phyloP scores from a whole-genome alignment of 2,797 vertebrate genomes.

The Rhinella marina region DNA sequence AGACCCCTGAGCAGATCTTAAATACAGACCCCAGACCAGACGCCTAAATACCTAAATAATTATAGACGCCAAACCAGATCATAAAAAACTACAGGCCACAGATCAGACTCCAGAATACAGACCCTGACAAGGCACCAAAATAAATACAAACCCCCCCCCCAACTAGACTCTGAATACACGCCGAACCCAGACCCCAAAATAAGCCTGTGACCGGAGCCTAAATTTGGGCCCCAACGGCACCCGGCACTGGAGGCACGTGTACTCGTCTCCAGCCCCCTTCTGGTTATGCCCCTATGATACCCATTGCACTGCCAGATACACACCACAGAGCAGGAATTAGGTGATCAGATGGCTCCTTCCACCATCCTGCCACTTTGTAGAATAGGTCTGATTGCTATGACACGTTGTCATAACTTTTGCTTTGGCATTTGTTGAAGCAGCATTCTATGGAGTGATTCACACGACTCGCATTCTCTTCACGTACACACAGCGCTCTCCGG shows the following conservation, averaged over 20 bases:
- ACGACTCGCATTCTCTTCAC: not conserved
- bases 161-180: too few relatives aligned
- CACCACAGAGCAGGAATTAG: not conserved
- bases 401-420: not conserved
- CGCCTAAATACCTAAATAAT: too few relatives aligned
- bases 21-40: too few relatives aligned
- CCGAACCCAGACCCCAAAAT: too few relatives aligned
- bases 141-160: too few relatives aligned
- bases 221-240: not conserved
- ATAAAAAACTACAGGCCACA: too few relatives aligned
- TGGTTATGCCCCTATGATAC: not conserved
- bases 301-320: not conserved
- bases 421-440: constrained; percentile 27
- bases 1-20: too few relatives aligned
- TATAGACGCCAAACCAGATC: too few relatives aligned
- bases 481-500: not conserved
- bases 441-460: not conserved
- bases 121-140: too few relatives aligned
- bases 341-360: not conserved
- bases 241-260: too few relatives aligned
- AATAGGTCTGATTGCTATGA: constrained; percentile 17
- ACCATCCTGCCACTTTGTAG: not conserved
- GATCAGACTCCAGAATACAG: too few relatives aligned
- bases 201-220: not conserved
- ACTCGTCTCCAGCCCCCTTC: not conserved